Base-by-base conservation (phyloP, 2,888 invertebrate genomes). In the Callinectes sapidus region DNA sequence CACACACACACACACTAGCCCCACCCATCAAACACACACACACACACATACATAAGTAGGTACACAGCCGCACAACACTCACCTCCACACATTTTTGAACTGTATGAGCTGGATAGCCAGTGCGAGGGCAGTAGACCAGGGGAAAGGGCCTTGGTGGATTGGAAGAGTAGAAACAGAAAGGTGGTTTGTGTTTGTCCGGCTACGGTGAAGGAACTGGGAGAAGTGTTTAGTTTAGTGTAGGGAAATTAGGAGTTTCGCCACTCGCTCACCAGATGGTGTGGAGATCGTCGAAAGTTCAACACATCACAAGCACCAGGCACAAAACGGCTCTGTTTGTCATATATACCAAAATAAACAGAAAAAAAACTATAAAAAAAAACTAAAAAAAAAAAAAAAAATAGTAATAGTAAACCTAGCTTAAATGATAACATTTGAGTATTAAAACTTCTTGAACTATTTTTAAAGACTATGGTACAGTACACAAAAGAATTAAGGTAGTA, bases 371-470 rank as follows among this genome's bases (percentile, higher is more conserved):
- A 23, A 66, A 6, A 66, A 13, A 66, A n/a, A n/a, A n/a, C n/a
- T n/a, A n/a, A n/a, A 18, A 6, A 18, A 23, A 6, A 66, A 5
- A 32, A 71, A 3, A 28, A 71, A 1, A 71, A 18, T 18, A 71
- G 10, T 23, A 71, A 35, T n/a, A 8, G 35, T n/a, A 81, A 16
- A 81, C 10, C 35, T 23, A 81, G 32, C 81, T 81, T 81, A 81
- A 35, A 81, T 1, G 10, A 71, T 81, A 32, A 81, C 16, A 35
- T 35, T 48, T 81, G 81, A 81, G 81, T 81, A 81, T 81, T 81
- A 16, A 81, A 81, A 81, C 81, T 28, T 71, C 81, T 81, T 81
- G 81, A 81, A 35, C 32, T 81, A 81, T 35, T 35, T 81, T 35
- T 32, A 81, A 35, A 81, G 81, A 13, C 81, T 81, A 81, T 35